These are phyloP conservation scores for Chiridota heheva DNA, from an alignment of 35 echinoderm and acorn worm genomes.

Conservation along the genomic window DNA sequence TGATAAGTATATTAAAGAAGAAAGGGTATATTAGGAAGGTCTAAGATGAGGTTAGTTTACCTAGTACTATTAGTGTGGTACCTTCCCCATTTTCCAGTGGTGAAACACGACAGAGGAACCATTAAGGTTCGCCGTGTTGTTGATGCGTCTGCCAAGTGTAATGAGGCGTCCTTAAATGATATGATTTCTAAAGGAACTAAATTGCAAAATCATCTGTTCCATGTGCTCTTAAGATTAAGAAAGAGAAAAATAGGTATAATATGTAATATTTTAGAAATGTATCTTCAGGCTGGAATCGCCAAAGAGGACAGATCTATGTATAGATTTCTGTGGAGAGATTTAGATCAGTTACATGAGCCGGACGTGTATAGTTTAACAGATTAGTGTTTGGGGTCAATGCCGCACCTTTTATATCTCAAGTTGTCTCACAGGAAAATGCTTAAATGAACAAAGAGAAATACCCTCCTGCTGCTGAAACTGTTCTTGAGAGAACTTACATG, in stretches of 20 bases:
- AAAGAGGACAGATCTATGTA: slow-evolving; percentile 5
- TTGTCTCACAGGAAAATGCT: slow-evolving; percentile 19
- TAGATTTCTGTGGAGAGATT: slow-evolving; percentile 4
- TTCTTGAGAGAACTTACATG: slow-evolving; percentile 20
- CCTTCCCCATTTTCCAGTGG: slow-evolving; percentile 41
- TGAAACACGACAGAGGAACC: slow-evolving; percentile 19
- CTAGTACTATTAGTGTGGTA: not conserved
- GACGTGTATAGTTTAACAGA: slow-evolving; percentile 23
- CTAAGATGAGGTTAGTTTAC: not conserved
- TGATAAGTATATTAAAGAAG: not conserved
- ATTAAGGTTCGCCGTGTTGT: slow-evolving; percentile 8
- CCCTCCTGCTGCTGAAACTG: slow-evolving; percentile 20
- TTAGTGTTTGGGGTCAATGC: slow-evolving; percentile 32
- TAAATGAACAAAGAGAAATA: not conserved
- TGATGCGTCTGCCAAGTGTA: slow-evolving; percentile 18
- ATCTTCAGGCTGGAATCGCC: slow-evolving; percentile 9
- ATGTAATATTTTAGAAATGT: slow-evolving; percentile 49
- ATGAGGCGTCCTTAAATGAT: slow-evolving; percentile 1
- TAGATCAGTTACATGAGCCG: not conserved
- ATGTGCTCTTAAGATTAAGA: slow-evolving; percentile 32
- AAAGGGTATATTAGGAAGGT: slow-evolving; percentile 7
- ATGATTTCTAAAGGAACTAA: slow-evolving; percentile 8
- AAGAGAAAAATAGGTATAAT: not conserved
- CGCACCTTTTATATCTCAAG: slow-evolving; percentile 32
- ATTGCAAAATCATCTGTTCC: slow-evolving; percentile 37